These are phyloP conservation scores for Coreius guichenoti DNA, from an alignment of 2,797 vertebrate genomes.

Conservation along the genomic window DNA sequence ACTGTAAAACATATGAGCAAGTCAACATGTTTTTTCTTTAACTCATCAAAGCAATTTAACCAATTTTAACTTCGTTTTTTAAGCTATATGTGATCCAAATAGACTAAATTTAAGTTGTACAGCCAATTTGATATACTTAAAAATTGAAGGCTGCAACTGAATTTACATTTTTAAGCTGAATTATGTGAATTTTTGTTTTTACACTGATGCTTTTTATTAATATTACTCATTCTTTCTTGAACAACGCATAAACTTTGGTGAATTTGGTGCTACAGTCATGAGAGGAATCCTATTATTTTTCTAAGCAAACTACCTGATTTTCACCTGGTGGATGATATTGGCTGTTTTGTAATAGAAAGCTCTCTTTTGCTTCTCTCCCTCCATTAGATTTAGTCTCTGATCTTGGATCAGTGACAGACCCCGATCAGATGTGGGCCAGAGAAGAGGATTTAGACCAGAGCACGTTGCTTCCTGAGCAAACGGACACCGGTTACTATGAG, in stretches of 20 bases:
- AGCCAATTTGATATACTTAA: background rate
- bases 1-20: background rate
- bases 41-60: background rate
- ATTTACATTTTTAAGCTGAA: background rate
- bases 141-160: background rate
- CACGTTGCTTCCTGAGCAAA: constrained; percentile 63
- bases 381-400: constrained; percentile 65
- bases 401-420: constrained; percentile 72
- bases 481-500: constrained; percentile 80
- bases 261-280: background rate
- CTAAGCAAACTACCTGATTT: background rate
- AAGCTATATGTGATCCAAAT: background rate
- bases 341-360: background rate
- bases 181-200: background rate
- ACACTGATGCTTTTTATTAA: background rate
- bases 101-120: background rate
- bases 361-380: background rate
- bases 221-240: background rate
- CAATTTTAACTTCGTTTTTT: background rate
- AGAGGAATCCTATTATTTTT: background rate
- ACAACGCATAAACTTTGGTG: background rate
- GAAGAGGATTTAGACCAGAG: constrained; percentile 50
- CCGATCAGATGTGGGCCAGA: constrained; percentile 65
- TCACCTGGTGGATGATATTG: constrained; percentile 1
- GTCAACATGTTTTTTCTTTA: background rate